Percentiles rank a stretch among this genome's conserved stretches.
phyloP scores from a whole-genome alignment of 2,888 invertebrate species.

The Helicoverpa assulta region DNA sequence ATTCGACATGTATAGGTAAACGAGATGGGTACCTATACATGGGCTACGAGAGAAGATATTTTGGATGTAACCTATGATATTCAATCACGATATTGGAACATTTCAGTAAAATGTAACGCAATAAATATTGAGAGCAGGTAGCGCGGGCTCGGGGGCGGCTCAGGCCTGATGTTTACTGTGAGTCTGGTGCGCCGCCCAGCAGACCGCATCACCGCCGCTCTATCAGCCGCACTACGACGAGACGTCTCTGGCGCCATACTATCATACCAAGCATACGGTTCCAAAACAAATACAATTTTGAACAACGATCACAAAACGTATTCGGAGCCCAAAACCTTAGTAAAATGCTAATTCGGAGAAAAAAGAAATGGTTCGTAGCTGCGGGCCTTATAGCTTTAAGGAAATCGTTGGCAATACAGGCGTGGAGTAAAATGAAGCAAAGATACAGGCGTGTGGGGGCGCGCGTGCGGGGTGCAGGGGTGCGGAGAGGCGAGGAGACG shows the following conservation, averaged over 20 bases:
- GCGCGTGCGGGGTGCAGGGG: slow-evolving; percentile 66
- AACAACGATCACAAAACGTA: slow-evolving; percentile 15
- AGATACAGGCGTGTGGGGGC: slow-evolving; percentile 79
- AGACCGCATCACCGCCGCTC: slow-evolving; percentile 57
- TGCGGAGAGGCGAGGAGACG: slow-evolving; percentile 63
- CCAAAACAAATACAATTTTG: slow-evolving; percentile 15
- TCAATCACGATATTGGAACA: slow-evolving; percentile 72
- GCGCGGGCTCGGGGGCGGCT: slow-evolving; percentile 60
- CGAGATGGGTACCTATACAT: neutral
- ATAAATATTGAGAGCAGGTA: slow-evolving; percentile 68
- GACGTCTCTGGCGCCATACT: neutral
- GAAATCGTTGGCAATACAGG: slow-evolving; percentile 82
- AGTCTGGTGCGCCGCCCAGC: slow-evolving; percentile 52
- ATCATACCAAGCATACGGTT: neutral
- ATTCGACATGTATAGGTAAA: too few species aligned
- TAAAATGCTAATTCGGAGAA: slow-evolving; percentile 62
- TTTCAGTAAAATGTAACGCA: slow-evolving; percentile 71
- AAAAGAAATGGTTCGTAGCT: slow-evolving; percentile 62
- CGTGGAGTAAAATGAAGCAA: slow-evolving; percentile 84
- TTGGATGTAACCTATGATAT: slow-evolving; percentile 71
- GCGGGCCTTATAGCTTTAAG: slow-evolving; percentile 73
- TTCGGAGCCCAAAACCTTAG: slow-evolving; percentile 19
- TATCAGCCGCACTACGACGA: slow-evolving; percentile 45
- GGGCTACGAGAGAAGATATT: slow-evolving; percentile 68
- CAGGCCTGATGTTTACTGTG: slow-evolving; percentile 70